These are phyloP conservation scores for Araneus ventricosus DNA, from an alignment of 1,140 invertebrate species.

Conservation along the genomic window DNA sequence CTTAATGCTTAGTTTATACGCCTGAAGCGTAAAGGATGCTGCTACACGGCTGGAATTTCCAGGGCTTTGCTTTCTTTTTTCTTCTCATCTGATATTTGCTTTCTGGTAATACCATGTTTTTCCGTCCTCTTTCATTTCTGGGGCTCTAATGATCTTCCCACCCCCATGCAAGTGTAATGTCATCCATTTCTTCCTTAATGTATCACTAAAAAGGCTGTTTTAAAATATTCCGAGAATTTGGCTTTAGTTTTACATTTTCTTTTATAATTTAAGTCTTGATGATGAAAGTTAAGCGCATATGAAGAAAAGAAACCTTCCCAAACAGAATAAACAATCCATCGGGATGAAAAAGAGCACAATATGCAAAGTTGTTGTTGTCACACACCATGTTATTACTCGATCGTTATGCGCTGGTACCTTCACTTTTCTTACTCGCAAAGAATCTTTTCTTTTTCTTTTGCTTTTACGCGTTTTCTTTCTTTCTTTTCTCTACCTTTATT, in stretches of 20 bases:
- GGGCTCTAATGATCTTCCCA: conserved; percentile 46
- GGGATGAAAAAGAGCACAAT: not conserved
- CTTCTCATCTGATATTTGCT: conserved; percentile 1
- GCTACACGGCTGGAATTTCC: not conserved
- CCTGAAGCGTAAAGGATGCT: not conserved
- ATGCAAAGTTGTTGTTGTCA: conserved; percentile 32
- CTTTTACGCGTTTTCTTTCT: not conserved
- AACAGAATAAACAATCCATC: conserved; percentile 24
- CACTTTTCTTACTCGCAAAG: not conserved
- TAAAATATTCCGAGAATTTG: conserved; percentile 48
- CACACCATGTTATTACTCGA: not conserved
- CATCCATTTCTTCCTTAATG: not conserved
- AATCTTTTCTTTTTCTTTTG: not conserved
- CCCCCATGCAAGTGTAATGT: not conserved
- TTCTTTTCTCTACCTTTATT: not conserved
- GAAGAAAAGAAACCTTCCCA: not conserved
- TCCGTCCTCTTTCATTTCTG: conserved; percentile 18
- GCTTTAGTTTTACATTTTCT: not conserved
- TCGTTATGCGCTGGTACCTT: not conserved
- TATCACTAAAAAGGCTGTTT: conserved; percentile 38
- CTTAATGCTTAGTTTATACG: conserved; percentile 52
- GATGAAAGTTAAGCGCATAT: conserved; percentile 24
- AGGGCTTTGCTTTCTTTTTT: conserved; percentile 17
- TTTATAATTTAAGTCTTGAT: conserved; percentile 44
- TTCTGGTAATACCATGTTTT: conserved; percentile 43